A percentile compares a stretch with the other conserved stretches of the same genome.
Evolutionary conservation across 2,113 vertebrate genomes (phyloP).

Genomic region (Turnix velox): DNA sequence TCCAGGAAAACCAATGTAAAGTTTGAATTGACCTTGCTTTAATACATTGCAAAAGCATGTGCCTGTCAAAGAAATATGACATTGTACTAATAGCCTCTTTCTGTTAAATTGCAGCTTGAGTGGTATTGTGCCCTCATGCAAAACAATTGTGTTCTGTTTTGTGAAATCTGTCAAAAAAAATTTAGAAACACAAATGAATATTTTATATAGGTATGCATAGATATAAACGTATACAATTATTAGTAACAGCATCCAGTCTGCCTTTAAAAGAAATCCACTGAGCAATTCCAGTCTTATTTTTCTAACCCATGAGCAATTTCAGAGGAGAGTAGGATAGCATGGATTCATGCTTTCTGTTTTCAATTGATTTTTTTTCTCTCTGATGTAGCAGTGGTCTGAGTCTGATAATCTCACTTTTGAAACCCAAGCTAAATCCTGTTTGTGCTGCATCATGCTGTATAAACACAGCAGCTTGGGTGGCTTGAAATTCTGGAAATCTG

Average conservation of each 20-base stretch:
- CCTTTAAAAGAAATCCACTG: not conserved
- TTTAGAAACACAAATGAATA: not conserved
- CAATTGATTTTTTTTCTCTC: not conserved
- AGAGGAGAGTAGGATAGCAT: not conserved
- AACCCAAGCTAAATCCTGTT: not conserved
- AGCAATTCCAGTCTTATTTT: not conserved
- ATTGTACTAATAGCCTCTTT: not conserved
- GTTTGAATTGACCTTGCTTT: not conserved
- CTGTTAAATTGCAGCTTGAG: not conserved
- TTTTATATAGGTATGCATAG: not conserved
- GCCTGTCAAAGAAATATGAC: not conserved
- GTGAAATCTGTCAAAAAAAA: not conserved
- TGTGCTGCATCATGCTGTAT: too few relatives aligned
- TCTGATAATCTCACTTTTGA: not conserved
- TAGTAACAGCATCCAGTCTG: not conserved
- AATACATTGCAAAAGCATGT: not conserved
- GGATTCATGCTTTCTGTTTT: not conserved
- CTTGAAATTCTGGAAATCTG: not conserved
- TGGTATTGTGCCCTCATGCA: not conserved
- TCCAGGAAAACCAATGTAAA: not conserved
- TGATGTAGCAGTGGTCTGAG: accelerated
- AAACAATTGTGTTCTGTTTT: not conserved
- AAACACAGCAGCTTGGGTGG: not conserved
- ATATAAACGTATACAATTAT: not conserved
- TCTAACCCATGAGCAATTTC: not conserved